These are phyloP conservation scores for Dasypolia templi DNA, from an alignment of 2,888 invertebrate genomes.

Conservation along the genomic window DNA sequence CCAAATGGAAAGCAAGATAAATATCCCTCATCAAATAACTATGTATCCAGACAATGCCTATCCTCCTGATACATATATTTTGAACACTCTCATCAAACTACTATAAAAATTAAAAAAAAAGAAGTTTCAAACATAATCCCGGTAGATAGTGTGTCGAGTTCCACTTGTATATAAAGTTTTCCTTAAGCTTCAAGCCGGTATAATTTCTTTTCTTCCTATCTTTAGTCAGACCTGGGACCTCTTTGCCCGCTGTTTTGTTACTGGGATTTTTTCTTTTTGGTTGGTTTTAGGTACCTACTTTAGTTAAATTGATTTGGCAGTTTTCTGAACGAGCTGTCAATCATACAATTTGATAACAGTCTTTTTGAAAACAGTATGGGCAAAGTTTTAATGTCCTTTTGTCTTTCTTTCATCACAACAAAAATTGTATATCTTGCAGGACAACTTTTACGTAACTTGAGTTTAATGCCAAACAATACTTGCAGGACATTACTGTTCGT, in stretches of 20 bases:
- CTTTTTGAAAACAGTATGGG: conserved; percentile 1
- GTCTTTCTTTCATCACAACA: background rate
- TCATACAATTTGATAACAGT: background rate
- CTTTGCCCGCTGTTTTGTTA: conserved; percentile 40
- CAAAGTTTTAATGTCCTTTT: background rate
- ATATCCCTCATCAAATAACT: background rate
- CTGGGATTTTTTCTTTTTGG: conserved; percentile 34
- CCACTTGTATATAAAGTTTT: conserved; percentile 61
- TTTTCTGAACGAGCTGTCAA: conserved; percentile 11
- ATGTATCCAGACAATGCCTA: background rate
- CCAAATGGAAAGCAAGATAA: background rate
- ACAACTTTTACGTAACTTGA: background rate
- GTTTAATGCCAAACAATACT: conserved; percentile 26
- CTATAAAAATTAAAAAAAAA: conserved; percentile 33
- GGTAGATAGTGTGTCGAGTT: conserved; percentile 54
- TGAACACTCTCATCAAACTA: background rate
- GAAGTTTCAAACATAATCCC: conserved; percentile 46
- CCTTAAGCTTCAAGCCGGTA: conserved; percentile 51
- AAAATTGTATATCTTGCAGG: background rate
- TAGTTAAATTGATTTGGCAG: conserved; percentile 7
- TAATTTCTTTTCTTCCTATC: conserved; percentile 63
- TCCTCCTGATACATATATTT: background rate
- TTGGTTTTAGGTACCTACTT: background rate
- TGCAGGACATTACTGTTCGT: background rate
- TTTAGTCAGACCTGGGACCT: conserved; percentile 30